Conservation (phyloP, 2,797 vertebrate genomes). For the Hippocampus kuda region DNA sequence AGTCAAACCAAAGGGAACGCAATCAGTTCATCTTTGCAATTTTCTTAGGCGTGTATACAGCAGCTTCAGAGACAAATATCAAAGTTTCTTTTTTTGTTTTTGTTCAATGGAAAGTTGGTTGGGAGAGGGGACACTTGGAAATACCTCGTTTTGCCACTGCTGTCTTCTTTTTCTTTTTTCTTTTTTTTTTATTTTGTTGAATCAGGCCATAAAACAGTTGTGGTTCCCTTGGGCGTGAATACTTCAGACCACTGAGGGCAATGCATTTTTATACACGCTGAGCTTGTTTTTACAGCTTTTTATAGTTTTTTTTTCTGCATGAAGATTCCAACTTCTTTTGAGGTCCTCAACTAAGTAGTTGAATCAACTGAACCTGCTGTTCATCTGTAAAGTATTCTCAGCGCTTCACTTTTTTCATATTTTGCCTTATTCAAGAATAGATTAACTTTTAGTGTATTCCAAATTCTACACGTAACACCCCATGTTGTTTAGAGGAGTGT, state of each 20-base stretch:
- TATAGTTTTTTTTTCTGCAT: not conserved
- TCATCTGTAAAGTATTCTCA: too few relatives aligned
- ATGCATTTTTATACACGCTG: not conserved
- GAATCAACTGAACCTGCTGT: too few relatives aligned
- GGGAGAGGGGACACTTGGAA: slow-evolving; percentile 7
- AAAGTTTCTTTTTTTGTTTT: slow-evolving; percentile 8
- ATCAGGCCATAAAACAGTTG: slow-evolving; percentile 9
- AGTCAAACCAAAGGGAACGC: slow-evolving; percentile 20
- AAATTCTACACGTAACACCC: too few relatives aligned
- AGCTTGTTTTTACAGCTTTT: not conserved
- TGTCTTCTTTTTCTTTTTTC: not conserved
- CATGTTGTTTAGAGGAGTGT: too few relatives aligned
- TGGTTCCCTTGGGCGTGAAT: not conserved
- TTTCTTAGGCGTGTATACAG: slow-evolving; percentile 13
- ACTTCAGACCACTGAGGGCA: not conserved
- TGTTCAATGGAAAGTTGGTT: slow-evolving; percentile 12
- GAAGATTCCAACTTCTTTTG: too few relatives aligned
- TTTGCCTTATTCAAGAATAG: too few relatives aligned
- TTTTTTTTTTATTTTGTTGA: slow-evolving; percentile 4
- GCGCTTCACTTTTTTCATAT: too few relatives aligned
- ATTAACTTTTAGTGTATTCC: too few relatives aligned
- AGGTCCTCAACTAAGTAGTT: too few relatives aligned
- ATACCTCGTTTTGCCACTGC: not conserved
- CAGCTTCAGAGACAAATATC: slow-evolving; percentile 23
- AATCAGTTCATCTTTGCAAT: slow-evolving; percentile 8